These are phyloP conservation scores for Lutjanus erythropterus DNA, from an alignment of 2,113 vertebrate genomes.

Conservation along the genomic window DNA sequence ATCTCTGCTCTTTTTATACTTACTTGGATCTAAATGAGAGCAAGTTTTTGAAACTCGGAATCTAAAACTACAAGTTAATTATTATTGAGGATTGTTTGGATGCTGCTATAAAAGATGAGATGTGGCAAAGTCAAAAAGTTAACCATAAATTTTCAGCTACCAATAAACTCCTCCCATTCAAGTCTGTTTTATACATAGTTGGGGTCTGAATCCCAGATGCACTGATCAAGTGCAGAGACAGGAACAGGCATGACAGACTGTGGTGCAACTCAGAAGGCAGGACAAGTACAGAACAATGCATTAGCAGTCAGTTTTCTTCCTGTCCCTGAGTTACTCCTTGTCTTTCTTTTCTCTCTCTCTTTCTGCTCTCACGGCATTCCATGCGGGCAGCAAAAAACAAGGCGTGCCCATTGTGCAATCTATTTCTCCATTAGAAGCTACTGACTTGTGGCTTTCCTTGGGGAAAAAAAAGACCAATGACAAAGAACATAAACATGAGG, in stretches of 20 bases:
- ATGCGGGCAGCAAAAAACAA: background rate
- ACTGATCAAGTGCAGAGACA: constrained; percentile 18
- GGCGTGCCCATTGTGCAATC: constrained; percentile 36
- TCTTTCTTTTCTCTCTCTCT: background rate
- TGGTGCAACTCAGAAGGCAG: constrained; percentile 44
- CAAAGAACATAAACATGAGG: background rate
- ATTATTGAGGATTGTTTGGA: background rate
- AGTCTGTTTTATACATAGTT: background rate
- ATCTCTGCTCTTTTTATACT: too few species aligned
- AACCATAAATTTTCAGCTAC: background rate
- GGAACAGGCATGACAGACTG: constrained; percentile 31
- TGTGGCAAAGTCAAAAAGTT: background rate
- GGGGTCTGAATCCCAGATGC: background rate
- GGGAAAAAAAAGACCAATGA: background rate
- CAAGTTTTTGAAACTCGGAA: background rate
- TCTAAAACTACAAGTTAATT: background rate
- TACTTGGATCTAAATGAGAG: too few species aligned
- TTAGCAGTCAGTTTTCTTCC: background rate
- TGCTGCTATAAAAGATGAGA: background rate
- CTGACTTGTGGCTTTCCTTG: constrained; percentile 14
- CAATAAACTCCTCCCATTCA: background rate
- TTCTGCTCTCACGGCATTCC: constrained; percentile 5
- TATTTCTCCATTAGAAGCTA: constrained; percentile 20
- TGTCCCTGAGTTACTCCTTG: background rate
- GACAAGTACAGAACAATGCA: constrained; percentile 20